Conservation (phyloP, 2,888 invertebrate species). For the Apodemia mormo region DNA sequence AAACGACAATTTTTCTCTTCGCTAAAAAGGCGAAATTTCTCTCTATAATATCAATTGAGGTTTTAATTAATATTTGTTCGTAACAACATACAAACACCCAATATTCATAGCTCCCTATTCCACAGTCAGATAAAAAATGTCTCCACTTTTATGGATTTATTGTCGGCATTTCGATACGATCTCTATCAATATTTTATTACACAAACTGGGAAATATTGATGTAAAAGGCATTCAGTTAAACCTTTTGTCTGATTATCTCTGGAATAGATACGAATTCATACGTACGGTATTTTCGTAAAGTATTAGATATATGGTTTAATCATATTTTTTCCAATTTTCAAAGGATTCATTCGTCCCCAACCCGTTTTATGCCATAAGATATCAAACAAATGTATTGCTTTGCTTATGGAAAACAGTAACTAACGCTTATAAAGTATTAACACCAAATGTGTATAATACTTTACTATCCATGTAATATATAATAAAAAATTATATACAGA, state of each 20-base stretch:
- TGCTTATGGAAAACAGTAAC: neutral
- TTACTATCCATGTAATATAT: too few relatives aligned
- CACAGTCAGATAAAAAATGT: constrained; percentile 26
- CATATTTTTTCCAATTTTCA: neutral
- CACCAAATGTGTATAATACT: too few relatives aligned
- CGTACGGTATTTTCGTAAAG: neutral
- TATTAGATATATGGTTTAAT: neutral
- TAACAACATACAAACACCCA: too few relatives aligned
- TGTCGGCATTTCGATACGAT: constrained; percentile 3
- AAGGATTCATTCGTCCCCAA: neutral
- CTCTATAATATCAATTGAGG: too few relatives aligned
- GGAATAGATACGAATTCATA: neutral
- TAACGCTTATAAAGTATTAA: too few relatives aligned
- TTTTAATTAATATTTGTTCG: too few relatives aligned
- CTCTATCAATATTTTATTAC: constrained; percentile 10
- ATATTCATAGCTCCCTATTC: too few relatives aligned
- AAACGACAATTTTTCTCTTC: too few relatives aligned
- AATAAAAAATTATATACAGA: too few relatives aligned
- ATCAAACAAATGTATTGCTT: neutral
- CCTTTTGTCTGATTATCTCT: constrained; percentile 8
- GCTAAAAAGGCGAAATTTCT: too few relatives aligned
- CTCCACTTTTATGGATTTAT: constrained; percentile 14
- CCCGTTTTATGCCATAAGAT: neutral
- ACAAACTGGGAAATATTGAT: constrained; percentile 10
- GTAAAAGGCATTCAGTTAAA: neutral